These are phyloP conservation scores for Dryoscopus gambensis DNA, from an alignment of 2,113 vertebrate species.

Conservation along the genomic window DNA sequence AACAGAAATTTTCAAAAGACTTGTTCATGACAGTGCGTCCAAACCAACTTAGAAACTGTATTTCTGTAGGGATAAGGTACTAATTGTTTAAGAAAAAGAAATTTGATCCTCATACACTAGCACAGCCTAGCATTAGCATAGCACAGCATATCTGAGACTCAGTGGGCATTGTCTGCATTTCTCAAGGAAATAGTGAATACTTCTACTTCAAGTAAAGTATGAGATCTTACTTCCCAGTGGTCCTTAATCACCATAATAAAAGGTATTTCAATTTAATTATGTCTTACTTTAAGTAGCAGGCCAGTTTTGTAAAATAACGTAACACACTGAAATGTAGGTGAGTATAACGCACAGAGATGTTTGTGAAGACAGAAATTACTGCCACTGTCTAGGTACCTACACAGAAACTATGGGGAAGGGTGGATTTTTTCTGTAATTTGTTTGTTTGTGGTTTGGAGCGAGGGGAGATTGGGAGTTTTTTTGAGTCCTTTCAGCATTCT, in stretches of 20 bases:
- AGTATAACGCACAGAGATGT: not conserved
- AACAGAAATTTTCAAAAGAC: not conserved
- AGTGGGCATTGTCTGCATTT: not conserved
- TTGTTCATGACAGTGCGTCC: not conserved
- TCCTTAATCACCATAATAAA: not conserved
- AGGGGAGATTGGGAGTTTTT: not conserved
- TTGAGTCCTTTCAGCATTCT: not conserved
- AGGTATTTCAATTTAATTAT: not conserved
- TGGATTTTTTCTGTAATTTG: not conserved
- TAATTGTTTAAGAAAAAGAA: not conserved
- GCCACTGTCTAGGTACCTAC: not conserved
- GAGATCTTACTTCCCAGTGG: not conserved
- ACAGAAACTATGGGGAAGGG: not conserved
- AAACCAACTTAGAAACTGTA: not conserved
- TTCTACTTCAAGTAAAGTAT: not conserved
- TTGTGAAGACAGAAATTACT: not conserved
- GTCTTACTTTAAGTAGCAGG: not conserved
- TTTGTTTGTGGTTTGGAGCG: not conserved
- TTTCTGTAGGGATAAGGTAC: not conserved
- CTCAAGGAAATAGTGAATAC: not conserved
- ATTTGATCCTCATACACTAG: not conserved
- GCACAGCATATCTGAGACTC: not conserved
- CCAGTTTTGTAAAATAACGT: not conserved
- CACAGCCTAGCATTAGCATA: no score
- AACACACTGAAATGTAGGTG: not conserved